Conservation (phyloP, 1,140 invertebrate species). For the Atta texana region DNA sequence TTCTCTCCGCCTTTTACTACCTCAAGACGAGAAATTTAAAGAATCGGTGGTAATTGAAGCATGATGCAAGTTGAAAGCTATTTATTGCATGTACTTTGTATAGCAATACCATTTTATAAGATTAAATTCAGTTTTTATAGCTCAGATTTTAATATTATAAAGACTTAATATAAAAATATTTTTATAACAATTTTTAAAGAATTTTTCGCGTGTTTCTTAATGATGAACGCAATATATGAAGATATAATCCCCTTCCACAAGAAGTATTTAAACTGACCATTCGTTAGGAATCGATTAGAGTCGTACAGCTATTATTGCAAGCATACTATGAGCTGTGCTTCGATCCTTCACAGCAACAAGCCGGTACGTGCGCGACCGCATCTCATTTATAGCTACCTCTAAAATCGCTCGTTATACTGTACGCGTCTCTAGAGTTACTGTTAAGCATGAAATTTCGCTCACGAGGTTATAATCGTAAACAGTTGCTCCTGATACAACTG, state of each 20-base stretch:
- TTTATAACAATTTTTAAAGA: not conserved
- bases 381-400: conserved; percentile 62
- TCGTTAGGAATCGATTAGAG: not conserved
- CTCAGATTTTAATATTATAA: not conserved
- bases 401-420: conserved; percentile 58
- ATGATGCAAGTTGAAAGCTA: conserved; percentile 12
- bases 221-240: not conserved
- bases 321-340: not conserved
- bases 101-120: not conserved
- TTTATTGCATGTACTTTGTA: not conserved
- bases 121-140: not conserved
- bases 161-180: not conserved
- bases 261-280: not conserved
- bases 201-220: not conserved
- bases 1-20: conserved; percentile 10
- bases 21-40: conserved; percentile 8
- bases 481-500: conserved; percentile 42
- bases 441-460: conserved; percentile 72
- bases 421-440: conserved; percentile 33
- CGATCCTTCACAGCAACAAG: conserved; percentile 22
- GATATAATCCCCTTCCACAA: not conserved
- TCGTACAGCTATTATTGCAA: not conserved
- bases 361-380: conserved; percentile 29
- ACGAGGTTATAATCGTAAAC: conserved; percentile 75
- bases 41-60: conserved; percentile 4